Evolutionary conservation across 2,797 vertebrate genomes (phyloP).

Genomic region (Channallabes apus): DNA sequence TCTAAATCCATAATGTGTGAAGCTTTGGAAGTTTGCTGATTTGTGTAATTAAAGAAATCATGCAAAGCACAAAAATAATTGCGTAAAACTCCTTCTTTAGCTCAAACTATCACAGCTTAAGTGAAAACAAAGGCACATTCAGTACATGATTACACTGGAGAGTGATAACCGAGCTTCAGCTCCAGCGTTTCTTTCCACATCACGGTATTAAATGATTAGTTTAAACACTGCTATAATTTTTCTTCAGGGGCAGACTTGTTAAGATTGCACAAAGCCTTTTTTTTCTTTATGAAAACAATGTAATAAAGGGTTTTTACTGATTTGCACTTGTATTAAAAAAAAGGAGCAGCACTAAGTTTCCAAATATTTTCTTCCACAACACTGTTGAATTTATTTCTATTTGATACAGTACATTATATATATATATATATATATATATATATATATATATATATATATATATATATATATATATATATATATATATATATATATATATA

Average conservation of each 20-base stretch:
- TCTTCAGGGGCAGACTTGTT: background rate
- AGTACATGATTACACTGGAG: background rate
- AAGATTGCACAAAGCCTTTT: background rate
- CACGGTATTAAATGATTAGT: background rate
- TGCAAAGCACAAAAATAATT: background rate
- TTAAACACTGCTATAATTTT: background rate
- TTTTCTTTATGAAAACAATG: background rate
- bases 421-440: too few species aligned
- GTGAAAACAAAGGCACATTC: background rate
- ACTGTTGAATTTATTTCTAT: background rate
- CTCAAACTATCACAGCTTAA: background rate
- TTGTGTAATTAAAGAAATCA: slow-evolving; percentile 8
- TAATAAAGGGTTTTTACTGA: background rate
- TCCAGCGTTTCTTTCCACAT: background rate
- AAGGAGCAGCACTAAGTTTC: background rate
- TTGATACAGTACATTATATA: too few species aligned
- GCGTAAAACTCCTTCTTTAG: background rate
- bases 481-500: too few species aligned
- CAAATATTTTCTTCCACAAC: background rate
- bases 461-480: too few species aligned
- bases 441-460: too few species aligned
- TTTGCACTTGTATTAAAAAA: background rate
- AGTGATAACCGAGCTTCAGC: background rate
- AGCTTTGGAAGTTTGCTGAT: background rate
- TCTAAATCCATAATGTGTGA: background rate